Base-by-base conservation (phyloP, 2,888 invertebrate species). In the Leptopilina myrica region DNA sequence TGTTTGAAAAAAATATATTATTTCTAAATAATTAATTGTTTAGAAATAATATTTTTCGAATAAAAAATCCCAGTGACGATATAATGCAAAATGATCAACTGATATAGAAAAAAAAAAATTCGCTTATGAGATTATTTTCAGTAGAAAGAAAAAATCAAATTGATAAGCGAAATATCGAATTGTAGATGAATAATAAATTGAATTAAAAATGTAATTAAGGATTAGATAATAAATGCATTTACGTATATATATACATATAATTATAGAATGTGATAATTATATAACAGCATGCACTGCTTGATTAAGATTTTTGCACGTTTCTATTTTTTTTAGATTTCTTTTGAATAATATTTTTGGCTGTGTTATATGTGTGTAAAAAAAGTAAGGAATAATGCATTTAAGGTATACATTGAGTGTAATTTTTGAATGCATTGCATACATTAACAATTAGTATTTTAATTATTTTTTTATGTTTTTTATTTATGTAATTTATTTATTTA, bases 281-380 rank as follows among this genome's bases (percentile, higher is more conserved):
- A n/a, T 69, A 69, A 73, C 33, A 73, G 73, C 73, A 73, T 73
- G 73, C 26, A n/a, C 56, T 73, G 73, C 15, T 9, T 14, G 69
- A 33, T n/a, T 6, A 59, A n/a, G n/a, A 69, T 33, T 69, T 69
- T 7, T 69, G 69, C 69, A 69, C 5, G 53, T 69, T 53, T 49
- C 49, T 49, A 26, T 33, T 33, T 20, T 3, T 49, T 49, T 69
- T 69, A 49, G 14, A 69, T 69, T 53, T 69, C 7, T 66, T 66
- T 53, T 53, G 67, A 49, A 20, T 15, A 14, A 20, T 49, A 12
- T 67, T 67, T 33, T 67, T 67, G 43, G 43, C 40, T 65, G 5
- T 46, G n/a, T 59, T 14, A n/a, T 59, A 5, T 59, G 43, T 49
- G 11, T 9, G 11, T 11, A 49, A 11, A 12, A 49, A 43, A 49